Conservation (phyloP, 1,140 invertebrate species). For the Anoplolepis gracilipes region DNA sequence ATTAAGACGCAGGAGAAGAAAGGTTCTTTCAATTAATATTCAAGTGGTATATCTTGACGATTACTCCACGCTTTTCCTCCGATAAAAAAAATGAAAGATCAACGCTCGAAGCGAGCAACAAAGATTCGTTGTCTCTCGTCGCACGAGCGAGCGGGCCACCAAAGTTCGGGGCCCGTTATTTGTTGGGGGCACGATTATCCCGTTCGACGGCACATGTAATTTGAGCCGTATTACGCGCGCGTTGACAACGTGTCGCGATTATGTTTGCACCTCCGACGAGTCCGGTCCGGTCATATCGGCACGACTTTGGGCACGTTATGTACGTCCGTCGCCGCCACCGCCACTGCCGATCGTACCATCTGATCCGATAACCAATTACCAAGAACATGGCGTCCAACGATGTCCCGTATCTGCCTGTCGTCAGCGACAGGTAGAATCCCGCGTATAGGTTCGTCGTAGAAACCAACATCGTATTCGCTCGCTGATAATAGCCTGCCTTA, state of each 20-base stretch:
- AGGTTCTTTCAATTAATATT: background rate
- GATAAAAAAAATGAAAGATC: background rate
- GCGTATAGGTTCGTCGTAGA: conserved; percentile 40
- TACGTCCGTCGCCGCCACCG: conserved; percentile 30
- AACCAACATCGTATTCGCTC: conserved; percentile 51
- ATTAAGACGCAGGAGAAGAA: background rate
- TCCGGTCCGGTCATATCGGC: conserved; percentile 54
- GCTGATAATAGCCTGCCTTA: conserved; percentile 27
- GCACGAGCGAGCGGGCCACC: background rate
- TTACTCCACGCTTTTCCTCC: background rate
- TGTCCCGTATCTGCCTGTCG: conserved; percentile 57
- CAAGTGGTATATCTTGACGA: background rate
- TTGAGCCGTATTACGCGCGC: conserved; percentile 74
- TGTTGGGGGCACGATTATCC: conserved; percentile 74
- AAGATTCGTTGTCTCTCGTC: background rate
- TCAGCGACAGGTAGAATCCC: conserved; percentile 26
- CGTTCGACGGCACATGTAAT: conserved; percentile 72
- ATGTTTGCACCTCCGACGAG: conserved; percentile 68
- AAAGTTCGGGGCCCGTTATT: conserved; percentile 64
- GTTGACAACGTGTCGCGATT: conserved; percentile 77
- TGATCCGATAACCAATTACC: conserved; percentile 78
- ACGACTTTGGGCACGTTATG: conserved; percentile 35
- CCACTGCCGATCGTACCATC: conserved; percentile 64
- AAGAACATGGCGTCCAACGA: conserved; percentile 75
- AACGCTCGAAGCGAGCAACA: background rate